These are phyloP conservation scores for Eulemur rufifrons DNA, from an alignment of 2,113 vertebrate species.

Conservation along the genomic window DNA sequence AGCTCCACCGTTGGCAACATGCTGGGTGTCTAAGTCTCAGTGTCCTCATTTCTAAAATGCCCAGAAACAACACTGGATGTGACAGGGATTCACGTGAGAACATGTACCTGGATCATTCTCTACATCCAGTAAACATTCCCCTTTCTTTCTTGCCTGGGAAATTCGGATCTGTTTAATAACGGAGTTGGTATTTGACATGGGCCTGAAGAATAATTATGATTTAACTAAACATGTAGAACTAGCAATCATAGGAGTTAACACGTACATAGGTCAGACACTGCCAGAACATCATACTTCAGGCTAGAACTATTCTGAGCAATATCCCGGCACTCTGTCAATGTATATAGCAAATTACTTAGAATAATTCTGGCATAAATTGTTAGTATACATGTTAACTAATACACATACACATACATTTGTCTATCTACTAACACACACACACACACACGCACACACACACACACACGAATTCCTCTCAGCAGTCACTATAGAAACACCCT, in stretches of 20 bases:
- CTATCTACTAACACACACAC: no score
- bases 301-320: background rate
- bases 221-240: background rate
- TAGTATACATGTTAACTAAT: background rate
- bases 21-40: background rate
- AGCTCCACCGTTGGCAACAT: accelerated
- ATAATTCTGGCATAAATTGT: background rate
- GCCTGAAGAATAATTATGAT: background rate
- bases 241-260: background rate
- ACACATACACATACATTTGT: background rate
- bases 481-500: background rate
- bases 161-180: background rate
- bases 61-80: background rate
- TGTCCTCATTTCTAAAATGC: background rate
- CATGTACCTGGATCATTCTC: no score
- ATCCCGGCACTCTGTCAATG: background rate
- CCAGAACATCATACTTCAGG: background rate
- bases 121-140: background rate
- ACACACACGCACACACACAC: background rate
- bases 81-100: background rate
- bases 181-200: background rate
- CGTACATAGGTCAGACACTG: background rate
- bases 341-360: background rate
- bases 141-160: background rate
- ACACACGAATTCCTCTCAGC: background rate